Evolutionary conservation across 2,888 invertebrate species (phyloP), one percentile per base, ranked within the genome.

Genomic region (Disparrhopalites patrizii): DNA sequence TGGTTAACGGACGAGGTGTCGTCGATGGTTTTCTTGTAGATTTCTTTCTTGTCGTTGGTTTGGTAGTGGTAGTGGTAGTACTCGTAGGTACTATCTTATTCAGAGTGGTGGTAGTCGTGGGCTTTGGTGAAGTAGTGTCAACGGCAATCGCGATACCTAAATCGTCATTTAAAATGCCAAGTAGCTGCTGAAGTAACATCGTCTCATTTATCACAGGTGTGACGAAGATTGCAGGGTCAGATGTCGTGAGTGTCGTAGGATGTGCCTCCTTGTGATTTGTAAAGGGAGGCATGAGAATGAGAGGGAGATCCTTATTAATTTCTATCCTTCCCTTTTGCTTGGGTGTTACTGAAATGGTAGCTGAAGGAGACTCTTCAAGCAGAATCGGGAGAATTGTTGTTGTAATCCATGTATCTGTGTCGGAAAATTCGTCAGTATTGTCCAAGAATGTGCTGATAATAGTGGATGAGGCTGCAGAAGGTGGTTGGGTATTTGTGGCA

Each of bases 211-310:
- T 20, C n/a, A 20, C 61, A n/a, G 43, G 23, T 2, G 27, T 3
- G 25, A 20, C 13, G 18, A 8, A n/a, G 13, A 18, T 52, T 1
- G 27, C 23, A 2, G 56, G 47, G 7, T 50, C 23, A 2, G 56
- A 18, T 13, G 64, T 57, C 1, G 57, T 50, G 4, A 57, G 47
- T 10, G 43, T 50, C n/a, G 25, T 33, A 5, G 56, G 56, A 10
- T 23, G 31, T 33, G 36, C 36, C 5, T 63, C 55, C 13, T 65
- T 57, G 5, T 57, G 36, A 4, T 56, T 56, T 1, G 55, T 43
- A 27, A 65, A 65, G 8, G 64, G 64, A 27, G 64, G 64, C 57
- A 65, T 65, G 4, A 57, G 43, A 18, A 65, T 57, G 7, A 65
- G 25, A 5, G 64, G 64, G 36, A 57, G 50, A 23, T 65, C 64